Percentiles rank a stretch among this genome's conserved stretches.
phyloP scores from a whole-genome alignment of 2,113 vertebrate species.

The Spheniscus mendiculus region DNA sequence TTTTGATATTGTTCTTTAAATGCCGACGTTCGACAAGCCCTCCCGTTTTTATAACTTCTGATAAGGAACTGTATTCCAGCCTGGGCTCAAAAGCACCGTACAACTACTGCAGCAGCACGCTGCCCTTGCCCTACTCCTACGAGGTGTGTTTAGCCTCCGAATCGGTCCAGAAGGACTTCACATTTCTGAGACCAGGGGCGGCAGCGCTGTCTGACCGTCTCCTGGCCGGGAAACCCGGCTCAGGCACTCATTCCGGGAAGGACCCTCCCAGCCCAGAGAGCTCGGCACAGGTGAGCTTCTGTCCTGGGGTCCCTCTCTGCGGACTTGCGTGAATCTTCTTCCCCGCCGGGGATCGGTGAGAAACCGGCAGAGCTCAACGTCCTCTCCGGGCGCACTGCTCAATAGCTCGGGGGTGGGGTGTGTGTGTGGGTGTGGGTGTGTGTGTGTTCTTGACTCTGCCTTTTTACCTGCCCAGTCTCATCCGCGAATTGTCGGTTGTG shows the following conservation, averaged over 20 bases:
- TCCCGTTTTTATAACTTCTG: slow-evolving; percentile 32
- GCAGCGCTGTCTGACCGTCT: neutral
- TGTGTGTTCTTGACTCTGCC: neutral
- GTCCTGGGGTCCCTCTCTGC: fast-evolving
- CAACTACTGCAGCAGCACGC: slow-evolving; percentile 12
- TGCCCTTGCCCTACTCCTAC: slow-evolving; percentile 46
- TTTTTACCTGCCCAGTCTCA: neutral
- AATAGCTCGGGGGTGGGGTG: fast-evolving
- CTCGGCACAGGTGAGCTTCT: slow-evolving; percentile 13
- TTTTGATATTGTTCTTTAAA: slow-evolving; percentile 68
- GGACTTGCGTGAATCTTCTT: fast-evolving
- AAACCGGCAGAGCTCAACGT: fast-evolving
- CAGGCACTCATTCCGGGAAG: neutral
- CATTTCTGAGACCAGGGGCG: neutral
- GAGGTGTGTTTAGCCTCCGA: slow-evolving; percentile 38
- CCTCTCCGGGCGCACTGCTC: fast-evolving
- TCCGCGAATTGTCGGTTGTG: fast-evolving
- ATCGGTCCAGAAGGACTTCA: slow-evolving; percentile 8
- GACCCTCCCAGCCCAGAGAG: neutral
- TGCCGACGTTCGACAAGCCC: slow-evolving; percentile 58
- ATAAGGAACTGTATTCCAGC: slow-evolving; percentile 20
- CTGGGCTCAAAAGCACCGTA: neutral
- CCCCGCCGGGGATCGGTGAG: fast-evolving
- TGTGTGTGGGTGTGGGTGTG: fast-evolving
- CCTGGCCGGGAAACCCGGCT: neutral